A percentile compares a stretch with the other conserved stretches of the same genome.
These are phyloP conservation scores for Amblyjoppa fuscipennis DNA, from an alignment of 2,888 invertebrate genomes.

Conservation along the genomic window DNA sequence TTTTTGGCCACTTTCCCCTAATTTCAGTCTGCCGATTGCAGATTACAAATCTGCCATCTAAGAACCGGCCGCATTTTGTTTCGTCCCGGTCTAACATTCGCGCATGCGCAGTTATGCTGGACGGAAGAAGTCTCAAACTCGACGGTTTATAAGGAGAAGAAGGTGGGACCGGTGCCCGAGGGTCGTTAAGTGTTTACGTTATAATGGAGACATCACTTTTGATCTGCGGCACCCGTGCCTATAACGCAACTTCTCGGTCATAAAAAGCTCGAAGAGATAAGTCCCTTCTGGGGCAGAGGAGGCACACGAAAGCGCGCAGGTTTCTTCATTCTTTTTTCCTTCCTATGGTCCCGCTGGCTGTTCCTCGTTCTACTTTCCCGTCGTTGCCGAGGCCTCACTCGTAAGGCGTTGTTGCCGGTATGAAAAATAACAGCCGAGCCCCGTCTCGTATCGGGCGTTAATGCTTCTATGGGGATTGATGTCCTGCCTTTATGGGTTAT, in stretches of 20 bases:
- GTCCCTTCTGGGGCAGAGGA: slow-evolving; percentile 61
- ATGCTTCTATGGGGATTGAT: slow-evolving; percentile 84
- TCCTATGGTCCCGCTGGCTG: slow-evolving; percentile 14
- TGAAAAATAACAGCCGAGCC: slow-evolving; percentile 84
- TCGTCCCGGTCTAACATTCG: neutral
- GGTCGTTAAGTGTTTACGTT: slow-evolving; percentile 81
- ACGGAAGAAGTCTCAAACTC: slow-evolving; percentile 9
- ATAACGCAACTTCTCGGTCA: slow-evolving; percentile 82
- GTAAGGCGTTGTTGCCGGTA: slow-evolving; percentile 80
- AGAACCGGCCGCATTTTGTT: neutral
- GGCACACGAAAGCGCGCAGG: slow-evolving; percentile 47
- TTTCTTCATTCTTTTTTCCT: slow-evolving; percentile 32
- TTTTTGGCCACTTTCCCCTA: too few species aligned
- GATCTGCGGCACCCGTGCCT: slow-evolving; percentile 80
- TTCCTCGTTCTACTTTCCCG: slow-evolving; percentile 3
- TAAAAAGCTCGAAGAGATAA: slow-evolving; percentile 81
- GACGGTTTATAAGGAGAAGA: slow-evolving; percentile 29
- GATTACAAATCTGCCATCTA: neutral
- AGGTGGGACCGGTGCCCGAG: slow-evolving; percentile 22
- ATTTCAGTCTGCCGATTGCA: too few species aligned
- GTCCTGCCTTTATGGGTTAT: slow-evolving; percentile 84
- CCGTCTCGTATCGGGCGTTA: slow-evolving; percentile 83
- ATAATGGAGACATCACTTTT: slow-evolving; percentile 84
- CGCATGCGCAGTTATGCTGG: neutral
- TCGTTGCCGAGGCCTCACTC: slow-evolving; percentile 67